phyloP scores from a whole-genome alignment of 2,797 vertebrate species.

The Syngnathus acus region DNA sequence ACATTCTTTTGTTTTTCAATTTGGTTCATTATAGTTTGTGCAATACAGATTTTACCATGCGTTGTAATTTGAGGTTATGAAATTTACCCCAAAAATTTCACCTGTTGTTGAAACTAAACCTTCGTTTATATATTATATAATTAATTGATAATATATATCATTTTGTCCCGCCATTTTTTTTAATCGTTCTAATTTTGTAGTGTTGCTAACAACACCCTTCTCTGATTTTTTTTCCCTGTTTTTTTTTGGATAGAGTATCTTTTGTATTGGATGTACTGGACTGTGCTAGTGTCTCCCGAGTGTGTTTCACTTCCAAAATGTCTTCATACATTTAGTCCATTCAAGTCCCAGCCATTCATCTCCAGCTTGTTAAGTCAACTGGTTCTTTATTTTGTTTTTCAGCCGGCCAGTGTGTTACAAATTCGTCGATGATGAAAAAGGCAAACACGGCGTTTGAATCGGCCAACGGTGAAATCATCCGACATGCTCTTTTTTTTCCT shows the following conservation, averaged over 20 bases:
- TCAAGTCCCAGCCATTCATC: background rate
- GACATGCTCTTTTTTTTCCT: conserved; percentile 59
- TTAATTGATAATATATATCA: no score
- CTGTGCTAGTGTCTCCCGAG: background rate
- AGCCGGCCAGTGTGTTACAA: conserved; percentile 48
- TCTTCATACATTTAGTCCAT: background rate
- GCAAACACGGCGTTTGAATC: conserved; percentile 45
- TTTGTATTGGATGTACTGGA: background rate
- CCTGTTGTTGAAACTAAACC: no score
- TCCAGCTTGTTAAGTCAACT: background rate
- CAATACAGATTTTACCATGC: no score
- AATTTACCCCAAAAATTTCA: no score
- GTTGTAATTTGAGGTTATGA: no score
- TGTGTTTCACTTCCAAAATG: background rate
- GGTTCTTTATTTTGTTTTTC: conserved; percentile 23
- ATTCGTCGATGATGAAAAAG: conserved; percentile 61
- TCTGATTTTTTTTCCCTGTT: background rate
- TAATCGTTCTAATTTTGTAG: no score
- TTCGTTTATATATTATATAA: no score
- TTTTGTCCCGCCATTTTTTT: no score
- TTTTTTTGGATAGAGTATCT: background rate
- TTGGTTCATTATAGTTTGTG: no score
- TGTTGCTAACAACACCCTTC: no score
- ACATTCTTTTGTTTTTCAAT: no score
- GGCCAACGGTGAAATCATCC: conserved; percentile 56